Evolutionary conservation across 2,797 vertebrate species (phyloP), one percentile per base, ranked within the genome.

Genomic region (Acrocephalus scirpaceus): DNA sequence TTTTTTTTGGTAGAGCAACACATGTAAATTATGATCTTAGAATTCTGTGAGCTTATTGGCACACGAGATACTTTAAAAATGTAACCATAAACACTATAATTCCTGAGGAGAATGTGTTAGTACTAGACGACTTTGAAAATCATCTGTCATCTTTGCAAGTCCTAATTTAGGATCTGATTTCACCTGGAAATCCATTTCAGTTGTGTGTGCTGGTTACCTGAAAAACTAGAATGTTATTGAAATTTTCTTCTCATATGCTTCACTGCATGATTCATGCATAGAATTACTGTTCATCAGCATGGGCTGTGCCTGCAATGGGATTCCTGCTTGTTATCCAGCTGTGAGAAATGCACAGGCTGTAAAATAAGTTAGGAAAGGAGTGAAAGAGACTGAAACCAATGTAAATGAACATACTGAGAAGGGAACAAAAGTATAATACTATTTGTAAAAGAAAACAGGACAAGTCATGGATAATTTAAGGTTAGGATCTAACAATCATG

Each of bases 231-330:
- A 79, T 44, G 77, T 58, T 92, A 92, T 40, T 87, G 92, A 89
- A 89, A 94, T 95, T 92, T 95, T 87, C 67, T 85, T 87, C 88
- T 87, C 2, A 6, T 58, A 87, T 51, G 71, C 86, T 74, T 95
- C 92, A 40, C 81, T 91, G 88, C 88, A 91, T 65, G 92, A 92
- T 92, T 88, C 91, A 83, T 80, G 92, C 93, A 94, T 58, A 95
- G 91, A 95, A 96, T 93, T 93, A 95, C 70, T 86, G 87, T 95
- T 95, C 88, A 82, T 95, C 90, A 95, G 81, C 74, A 82, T 88
- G 94, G 88, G 53, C 61, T 93, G 16, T 82, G 85, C 81, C 3
- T 92, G 83, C 91, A 90, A 50, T 76, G 91, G 90, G 77, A 93
- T 50, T 94, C 86, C 71, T 84, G 67, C 80, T 94, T 87, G 71